Conservation (phyloP, 2,888 invertebrate species). For the Pinctada fucata region DNA sequence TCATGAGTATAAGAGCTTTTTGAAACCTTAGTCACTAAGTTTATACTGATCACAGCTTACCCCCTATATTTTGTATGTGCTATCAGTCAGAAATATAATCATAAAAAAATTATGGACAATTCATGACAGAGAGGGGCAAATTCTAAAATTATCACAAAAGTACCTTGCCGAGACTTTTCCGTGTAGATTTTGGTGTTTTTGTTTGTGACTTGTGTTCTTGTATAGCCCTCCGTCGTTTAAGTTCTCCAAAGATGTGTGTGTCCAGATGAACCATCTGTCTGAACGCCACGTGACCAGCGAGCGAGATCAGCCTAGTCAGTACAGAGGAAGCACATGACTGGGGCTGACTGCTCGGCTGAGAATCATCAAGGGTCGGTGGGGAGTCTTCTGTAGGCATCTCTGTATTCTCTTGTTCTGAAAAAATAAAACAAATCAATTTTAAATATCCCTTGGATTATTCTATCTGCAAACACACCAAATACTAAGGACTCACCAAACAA, state of each 20-base stretch:
- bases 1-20: not conserved
- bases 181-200: slow-evolving; percentile 33
- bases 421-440: too few species aligned
- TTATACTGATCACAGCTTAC: too few species aligned
- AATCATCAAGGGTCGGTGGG: not conserved
- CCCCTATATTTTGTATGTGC: too few species aligned
- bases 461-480: too few species aligned
- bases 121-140: not conserved
- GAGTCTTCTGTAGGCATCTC: not conserved
- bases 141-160: not conserved
- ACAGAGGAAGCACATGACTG: slow-evolving; percentile 52
- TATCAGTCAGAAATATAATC: too few species aligned
- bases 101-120: too few species aligned
- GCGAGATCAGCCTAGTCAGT: slow-evolving; percentile 79
- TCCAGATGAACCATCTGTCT: slow-evolving; percentile 90
- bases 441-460: too few species aligned
- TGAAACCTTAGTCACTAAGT: not conserved
- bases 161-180: not conserved
- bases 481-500: too few species aligned
- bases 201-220: slow-evolving; percentile 70
- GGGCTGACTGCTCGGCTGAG: slow-evolving; percentile 6
- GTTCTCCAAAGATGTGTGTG: slow-evolving; percentile 88
- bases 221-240: slow-evolving; percentile 83
- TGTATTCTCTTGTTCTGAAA: too few species aligned
- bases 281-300: slow-evolving; percentile 86